phyloP scores from a whole-genome alignment of 1,140 invertebrate genomes.

The Lordiphosa stackelbergi region DNA sequence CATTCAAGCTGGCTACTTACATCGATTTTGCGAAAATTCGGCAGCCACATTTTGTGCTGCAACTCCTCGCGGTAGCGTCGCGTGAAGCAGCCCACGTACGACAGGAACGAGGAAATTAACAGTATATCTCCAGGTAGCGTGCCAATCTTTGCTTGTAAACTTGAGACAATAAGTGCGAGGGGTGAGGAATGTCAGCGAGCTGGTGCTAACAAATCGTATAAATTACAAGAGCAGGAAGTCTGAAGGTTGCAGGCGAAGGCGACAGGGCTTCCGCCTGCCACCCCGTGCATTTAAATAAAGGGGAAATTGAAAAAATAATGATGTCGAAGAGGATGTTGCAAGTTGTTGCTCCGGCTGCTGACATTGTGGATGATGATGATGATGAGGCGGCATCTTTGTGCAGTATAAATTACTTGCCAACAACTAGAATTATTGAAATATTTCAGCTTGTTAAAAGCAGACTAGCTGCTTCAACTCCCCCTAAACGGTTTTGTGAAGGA shows the following conservation, averaged over 20 bases:
- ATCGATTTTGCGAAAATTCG: conserved; percentile 76
- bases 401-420: conserved; percentile 59
- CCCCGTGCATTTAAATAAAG: conserved; percentile 42
- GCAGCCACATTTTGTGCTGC: conserved; percentile 87
- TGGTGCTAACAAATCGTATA: conserved; percentile 52
- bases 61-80: conserved; percentile 90
- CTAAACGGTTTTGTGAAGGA: neutral
- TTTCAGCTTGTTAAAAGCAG: conserved; percentile 27
- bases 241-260: conserved; percentile 27
- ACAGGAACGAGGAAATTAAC: conserved; percentile 94
- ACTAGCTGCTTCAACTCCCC: neutral
- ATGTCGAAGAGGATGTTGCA: conserved; percentile 31
- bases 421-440: conserved; percentile 57
- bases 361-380: conserved; percentile 30
- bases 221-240: conserved; percentile 44
- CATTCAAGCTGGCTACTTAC: conserved; percentile 65
- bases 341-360: conserved; percentile 34
- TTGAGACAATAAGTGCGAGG: conserved; percentile 14
- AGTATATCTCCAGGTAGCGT: conserved; percentile 94
- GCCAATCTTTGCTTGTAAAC: conserved; percentile 80
- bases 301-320: conserved; percentile 77
- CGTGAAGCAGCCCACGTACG: conserved; percentile 96
- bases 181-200: conserved; percentile 2
- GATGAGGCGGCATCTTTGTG: conserved; percentile 17
- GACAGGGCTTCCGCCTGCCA: conserved; percentile 14